Conservation (phyloP, 2,797 vertebrate species). For the Phoxinus dragarum region DNA sequence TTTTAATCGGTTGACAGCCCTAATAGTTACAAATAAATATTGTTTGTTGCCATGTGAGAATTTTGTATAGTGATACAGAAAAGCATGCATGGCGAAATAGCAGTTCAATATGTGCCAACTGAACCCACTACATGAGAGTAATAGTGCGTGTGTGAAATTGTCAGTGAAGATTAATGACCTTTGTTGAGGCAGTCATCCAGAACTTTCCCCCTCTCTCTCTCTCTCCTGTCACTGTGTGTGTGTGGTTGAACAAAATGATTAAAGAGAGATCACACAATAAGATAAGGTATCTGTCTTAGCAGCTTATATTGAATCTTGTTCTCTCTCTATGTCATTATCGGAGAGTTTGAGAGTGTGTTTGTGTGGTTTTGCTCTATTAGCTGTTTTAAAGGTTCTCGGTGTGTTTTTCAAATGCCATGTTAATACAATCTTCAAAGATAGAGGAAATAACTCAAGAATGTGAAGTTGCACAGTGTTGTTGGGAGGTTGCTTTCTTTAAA, state of each 20-base stretch:
- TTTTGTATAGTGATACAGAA: constrained; percentile 6
- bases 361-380: constrained; percentile 11
- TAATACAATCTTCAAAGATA: constrained; percentile 5
- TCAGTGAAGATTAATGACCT: constrained; percentile 49
- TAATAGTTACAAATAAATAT: constrained; percentile 24
- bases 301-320: constrained; percentile 21
- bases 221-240: constrained; percentile 16
- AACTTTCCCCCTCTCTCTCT: constrained; percentile 29
- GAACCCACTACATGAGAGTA: constrained; percentile 22
- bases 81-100: not conserved
- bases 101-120: constrained; percentile 18
- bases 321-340: not conserved
- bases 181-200: constrained; percentile 47
- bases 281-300: constrained; percentile 12
- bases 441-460: not conserved
- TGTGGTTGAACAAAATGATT: constrained; percentile 41
- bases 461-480: not conserved
- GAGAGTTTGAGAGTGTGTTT: not conserved
- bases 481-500: constrained; percentile 26
- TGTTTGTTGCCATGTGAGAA: constrained; percentile 17
- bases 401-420: constrained; percentile 22
- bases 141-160: constrained; percentile 25
- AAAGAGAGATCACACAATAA: constrained; percentile 23
- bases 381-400: not conserved
- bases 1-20: not conserved